Conservation (phyloP, 2,888 invertebrate genomes). For the Drosophila paramelanica region DNA sequence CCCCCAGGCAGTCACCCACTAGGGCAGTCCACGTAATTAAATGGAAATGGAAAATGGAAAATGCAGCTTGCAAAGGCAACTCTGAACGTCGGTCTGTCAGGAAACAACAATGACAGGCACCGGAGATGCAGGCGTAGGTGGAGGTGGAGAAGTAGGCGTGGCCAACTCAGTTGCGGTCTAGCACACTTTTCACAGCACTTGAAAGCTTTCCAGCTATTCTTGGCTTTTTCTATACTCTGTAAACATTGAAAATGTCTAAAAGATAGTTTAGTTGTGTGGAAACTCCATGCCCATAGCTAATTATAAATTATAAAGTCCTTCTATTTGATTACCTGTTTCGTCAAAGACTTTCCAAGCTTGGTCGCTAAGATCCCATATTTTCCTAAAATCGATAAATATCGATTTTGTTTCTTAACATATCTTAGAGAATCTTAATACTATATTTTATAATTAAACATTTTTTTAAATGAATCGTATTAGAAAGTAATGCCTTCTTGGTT, state of each 20-base stretch:
- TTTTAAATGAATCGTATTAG: too few species aligned
- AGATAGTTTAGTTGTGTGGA: too few species aligned
- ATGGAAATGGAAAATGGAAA: conserved; percentile 58
- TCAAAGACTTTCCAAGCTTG: too few species aligned
- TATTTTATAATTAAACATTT: too few species aligned
- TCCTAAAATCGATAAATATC: too few species aligned
- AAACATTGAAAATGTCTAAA: not conserved
- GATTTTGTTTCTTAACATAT: too few species aligned
- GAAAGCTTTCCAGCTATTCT: conserved; percentile 32
- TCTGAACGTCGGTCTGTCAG: conserved; percentile 26
- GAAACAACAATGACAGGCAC: conserved; percentile 46
- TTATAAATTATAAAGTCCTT: too few species aligned
- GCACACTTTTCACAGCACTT: conserved; percentile 40
- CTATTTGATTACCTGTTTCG: too few species aligned
- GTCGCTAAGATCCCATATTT: too few species aligned
- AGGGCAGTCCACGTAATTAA: conserved; percentile 62
- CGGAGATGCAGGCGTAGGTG: conserved; percentile 1
- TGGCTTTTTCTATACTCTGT: not conserved
- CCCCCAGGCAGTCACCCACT: conserved; percentile 13
- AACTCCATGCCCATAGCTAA: too few species aligned
- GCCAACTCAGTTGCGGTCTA: conserved; percentile 27
- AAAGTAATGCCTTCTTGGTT: not conserved
- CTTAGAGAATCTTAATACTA: too few species aligned
- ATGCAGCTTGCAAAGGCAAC: conserved; percentile 25
- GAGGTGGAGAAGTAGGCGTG: not conserved